Evolutionary conservation across 2,113 vertebrate genomes (phyloP).

Genomic region (Corvus cornix): DNA sequence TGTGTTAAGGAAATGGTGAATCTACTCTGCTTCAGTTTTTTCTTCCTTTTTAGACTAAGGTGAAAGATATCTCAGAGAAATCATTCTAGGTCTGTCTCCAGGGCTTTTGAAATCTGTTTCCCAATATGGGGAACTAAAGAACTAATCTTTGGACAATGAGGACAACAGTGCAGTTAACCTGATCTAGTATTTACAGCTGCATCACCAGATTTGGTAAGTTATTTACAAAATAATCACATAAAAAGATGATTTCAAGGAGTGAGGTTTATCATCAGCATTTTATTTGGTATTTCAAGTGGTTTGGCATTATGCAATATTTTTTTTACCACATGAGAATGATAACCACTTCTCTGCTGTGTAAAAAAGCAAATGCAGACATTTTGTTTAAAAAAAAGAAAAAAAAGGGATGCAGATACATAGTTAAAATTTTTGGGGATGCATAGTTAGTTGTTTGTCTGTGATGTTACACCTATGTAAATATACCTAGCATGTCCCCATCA

Average conservation of each 20-base stretch:
- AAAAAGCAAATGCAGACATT: background rate
- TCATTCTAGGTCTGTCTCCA: background rate
- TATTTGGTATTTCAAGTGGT: background rate
- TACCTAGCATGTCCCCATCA: background rate
- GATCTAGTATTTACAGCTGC: background rate
- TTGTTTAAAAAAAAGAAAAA: background rate
- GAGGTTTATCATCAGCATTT: background rate
- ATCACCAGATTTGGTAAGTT: background rate
- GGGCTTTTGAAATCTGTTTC: background rate
- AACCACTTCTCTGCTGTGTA: background rate
- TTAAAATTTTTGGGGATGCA: background rate
- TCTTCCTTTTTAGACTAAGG: background rate
- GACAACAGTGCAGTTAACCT: background rate
- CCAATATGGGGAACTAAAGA: background rate
- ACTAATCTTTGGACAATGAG: background rate
- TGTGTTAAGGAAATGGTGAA: background rate
- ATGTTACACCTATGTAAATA: background rate
- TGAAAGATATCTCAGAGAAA: background rate
- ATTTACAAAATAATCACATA: background rate
- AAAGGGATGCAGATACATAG: background rate
- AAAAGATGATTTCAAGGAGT: background rate
- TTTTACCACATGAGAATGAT: background rate
- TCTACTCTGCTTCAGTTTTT: background rate
- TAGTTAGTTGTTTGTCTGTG: background rate
- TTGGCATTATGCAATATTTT: background rate